Conservation (phyloP, 2,797 vertebrate genomes). For the Dipus sagitta region DNA sequence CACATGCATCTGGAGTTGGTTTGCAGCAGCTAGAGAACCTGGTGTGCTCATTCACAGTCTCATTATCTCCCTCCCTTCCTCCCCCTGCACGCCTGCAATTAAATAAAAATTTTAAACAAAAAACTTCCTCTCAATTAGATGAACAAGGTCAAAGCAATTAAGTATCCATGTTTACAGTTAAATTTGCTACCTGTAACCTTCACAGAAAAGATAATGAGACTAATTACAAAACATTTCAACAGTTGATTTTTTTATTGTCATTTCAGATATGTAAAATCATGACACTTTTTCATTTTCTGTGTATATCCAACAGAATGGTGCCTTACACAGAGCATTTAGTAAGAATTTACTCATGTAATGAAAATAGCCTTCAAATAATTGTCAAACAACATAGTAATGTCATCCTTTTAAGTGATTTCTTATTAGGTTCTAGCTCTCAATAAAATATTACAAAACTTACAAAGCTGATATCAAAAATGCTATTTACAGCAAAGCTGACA, state of each 20-base stretch:
- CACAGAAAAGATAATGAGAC: conserved; percentile 25
- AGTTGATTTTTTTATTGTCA: conserved; percentile 14
- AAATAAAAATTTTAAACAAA: no score
- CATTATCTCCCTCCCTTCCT: no score
- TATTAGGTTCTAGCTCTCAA: conserved; percentile 41
- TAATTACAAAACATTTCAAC: conserved; percentile 55
- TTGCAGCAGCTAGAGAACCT: no score
- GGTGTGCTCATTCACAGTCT: no score
- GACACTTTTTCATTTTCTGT: neutral
- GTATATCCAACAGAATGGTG: neutral
- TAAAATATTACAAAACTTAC: neutral
- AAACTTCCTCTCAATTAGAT: conserved; percentile 56
- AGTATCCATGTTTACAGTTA: conserved; percentile 44
- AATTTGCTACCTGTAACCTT: conserved; percentile 37
- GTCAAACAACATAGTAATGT: conserved; percentile 20
- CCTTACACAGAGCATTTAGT: neutral
- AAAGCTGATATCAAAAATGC: neutral
- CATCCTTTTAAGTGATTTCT: neutral
- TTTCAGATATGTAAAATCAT: conserved; percentile 38
- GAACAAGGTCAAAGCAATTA: conserved; percentile 50
- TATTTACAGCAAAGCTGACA: neutral
- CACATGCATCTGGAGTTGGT: no score
- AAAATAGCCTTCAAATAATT: conserved; percentile 59
- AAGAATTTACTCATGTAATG: conserved; percentile 60
- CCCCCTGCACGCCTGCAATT: no score